Base-by-base conservation (phyloP, 2,797 vertebrate species). In the Oreochromis grahami region DNA sequence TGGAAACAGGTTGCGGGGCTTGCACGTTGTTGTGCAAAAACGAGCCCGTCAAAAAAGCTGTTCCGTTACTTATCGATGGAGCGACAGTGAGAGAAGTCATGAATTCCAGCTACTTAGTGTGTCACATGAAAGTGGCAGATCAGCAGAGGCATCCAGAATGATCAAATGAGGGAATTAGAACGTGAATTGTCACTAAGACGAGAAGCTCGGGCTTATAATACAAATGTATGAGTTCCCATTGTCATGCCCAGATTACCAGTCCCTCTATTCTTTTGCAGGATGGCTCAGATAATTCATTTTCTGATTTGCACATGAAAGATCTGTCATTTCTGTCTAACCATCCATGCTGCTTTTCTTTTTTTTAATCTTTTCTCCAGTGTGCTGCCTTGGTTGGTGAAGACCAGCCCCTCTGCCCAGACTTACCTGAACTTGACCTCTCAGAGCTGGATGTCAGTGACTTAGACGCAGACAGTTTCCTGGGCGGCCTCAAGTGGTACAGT, bases 341-440 rank as follows among this genome's bases (percentile, higher is more conserved):
- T 65, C 41, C 13, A 91, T 92, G 51, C 95, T 93, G 84, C 88
- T 50, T 84, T 26, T 70, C 7, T 24, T 26, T 50, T 17, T 86
- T 43, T 24, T 32, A n/a, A 63, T 19, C 15, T 21, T 36, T 50
- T 32, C 52, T 82, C 29, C 96, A 99, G 98, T 99, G 98, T 95
- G 98, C 98, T 96, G 98, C 98, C 96, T 96, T 99, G 97, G 98
- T 99, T 97, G 98, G 98, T 10, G 98, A 99, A 98, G 98, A 99
- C 96, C 98, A 99, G 96, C 98, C 98, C 94, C 98, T 99, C 94
- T 99, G 98, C 94, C 98, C 98, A 74, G 98, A 99, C 96, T 97
- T 99, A 92, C 98, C 98, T 63, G 98, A 99, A 96, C 98, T 99
- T 85, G 98, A 99, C 96, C 98, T 99, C 87, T 99, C 98, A 41